These are phyloP conservation scores for Atractosteus spatula DNA, from an alignment of 2,113 vertebrate genomes.

Conservation along the genomic window DNA sequence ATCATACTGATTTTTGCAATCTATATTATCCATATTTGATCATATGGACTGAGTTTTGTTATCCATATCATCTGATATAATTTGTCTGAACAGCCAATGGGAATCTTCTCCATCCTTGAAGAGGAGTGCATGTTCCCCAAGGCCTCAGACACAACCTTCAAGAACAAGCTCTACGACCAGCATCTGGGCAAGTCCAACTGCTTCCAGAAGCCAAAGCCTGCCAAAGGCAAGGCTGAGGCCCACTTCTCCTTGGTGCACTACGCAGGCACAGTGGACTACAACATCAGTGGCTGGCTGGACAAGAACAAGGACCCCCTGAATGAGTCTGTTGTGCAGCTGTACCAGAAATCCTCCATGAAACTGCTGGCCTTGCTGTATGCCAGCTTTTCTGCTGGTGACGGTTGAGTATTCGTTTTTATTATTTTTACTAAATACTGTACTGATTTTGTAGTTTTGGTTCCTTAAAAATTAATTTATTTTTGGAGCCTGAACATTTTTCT, in stretches of 20 bases:
- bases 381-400: background rate
- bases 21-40: too few species aligned
- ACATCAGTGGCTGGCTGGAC: slow-evolving; percentile 66
- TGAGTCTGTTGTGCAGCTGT: slow-evolving; percentile 68
- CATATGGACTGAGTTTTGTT: too few species aligned
- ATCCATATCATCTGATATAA: too few species aligned
- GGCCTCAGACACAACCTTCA: slow-evolving; percentile 54
- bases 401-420: background rate
- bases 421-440: slow-evolving; percentile 34
- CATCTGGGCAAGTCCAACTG: slow-evolving; percentile 67
- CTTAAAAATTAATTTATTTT: slow-evolving; percentile 19
- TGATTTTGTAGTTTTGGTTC: too few species aligned
- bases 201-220: slow-evolving; percentile 77
- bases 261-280: slow-evolving; percentile 69
- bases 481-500: slow-evolving; percentile 71
- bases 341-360: slow-evolving; percentile 71
- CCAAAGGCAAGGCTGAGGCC: slow-evolving; percentile 64
- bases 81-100: slow-evolving; percentile 61
- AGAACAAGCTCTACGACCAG: slow-evolving; percentile 75
- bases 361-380: slow-evolving; percentile 63
- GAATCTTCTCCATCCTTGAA: slow-evolving; percentile 77
- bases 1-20: too few species aligned
- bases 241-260: slow-evolving; percentile 72
- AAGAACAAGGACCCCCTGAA: slow-evolving; percentile 78
- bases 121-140: slow-evolving; percentile 83